Evolutionary conservation across 2,797 vertebrate species (phyloP).

Genomic region (Heterohyrax brucei): DNA sequence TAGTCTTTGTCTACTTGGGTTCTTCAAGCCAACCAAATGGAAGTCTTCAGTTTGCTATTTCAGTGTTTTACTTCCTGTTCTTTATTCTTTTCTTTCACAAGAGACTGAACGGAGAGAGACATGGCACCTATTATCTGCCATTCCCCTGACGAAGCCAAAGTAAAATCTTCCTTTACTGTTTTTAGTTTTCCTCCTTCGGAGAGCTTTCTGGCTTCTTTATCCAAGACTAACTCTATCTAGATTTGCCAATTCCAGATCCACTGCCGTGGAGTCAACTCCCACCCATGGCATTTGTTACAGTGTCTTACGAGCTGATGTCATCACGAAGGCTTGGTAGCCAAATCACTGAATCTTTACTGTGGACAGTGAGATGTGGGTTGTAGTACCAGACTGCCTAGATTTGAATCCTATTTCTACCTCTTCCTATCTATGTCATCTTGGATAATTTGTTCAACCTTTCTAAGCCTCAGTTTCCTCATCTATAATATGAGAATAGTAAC

Average conservation of each 20-base stretch:
- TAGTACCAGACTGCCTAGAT: fast-evolving
- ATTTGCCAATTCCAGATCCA: neutral
- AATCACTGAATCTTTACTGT: too few species aligned
- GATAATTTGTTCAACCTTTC: too few species aligned
- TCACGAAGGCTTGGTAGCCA: fast-evolving
- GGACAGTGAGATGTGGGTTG: fast-evolving
- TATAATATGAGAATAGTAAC: fast-evolving
- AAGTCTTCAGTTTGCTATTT: fast-evolving
- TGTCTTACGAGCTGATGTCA: fast-evolving
- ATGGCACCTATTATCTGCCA: fast-evolving
- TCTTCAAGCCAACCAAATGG: too few species aligned
- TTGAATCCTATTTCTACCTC: fast-evolving
- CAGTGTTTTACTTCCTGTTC: fast-evolving
- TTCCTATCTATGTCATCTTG: fast-evolving
- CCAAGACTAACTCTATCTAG: fast-evolving
- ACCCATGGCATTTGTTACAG: fast-evolving
- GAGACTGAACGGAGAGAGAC: neutral
- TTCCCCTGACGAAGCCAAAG: too few species aligned
- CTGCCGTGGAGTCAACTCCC: too few species aligned
- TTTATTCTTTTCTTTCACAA: fast-evolving
- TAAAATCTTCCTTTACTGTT: fast-evolving
- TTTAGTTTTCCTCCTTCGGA: fast-evolving
- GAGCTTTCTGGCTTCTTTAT: fast-evolving
- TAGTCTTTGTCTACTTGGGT: fast-evolving
- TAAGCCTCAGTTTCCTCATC: neutral